Evolutionary conservation across 2,888 invertebrate species (phyloP).

Genomic region (Leucoma salicis): DNA sequence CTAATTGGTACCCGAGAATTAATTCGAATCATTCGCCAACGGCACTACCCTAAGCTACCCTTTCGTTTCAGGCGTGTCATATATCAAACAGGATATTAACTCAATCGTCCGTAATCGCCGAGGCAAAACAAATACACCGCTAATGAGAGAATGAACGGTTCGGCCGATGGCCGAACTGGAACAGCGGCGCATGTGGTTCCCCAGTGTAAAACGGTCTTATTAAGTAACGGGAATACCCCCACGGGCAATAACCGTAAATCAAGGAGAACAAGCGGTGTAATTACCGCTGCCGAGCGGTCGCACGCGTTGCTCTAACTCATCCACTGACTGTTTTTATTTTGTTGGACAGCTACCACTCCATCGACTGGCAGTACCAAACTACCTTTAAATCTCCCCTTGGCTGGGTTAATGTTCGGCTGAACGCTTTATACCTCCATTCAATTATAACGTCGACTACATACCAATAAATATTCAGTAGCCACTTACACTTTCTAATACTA

Average conservation of each 20-base stretch:
- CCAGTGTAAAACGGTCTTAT: slow-evolving; percentile 80
- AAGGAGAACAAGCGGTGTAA: slow-evolving; percentile 83
- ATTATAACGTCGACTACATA: slow-evolving; percentile 55
- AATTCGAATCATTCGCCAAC: slow-evolving; percentile 45
- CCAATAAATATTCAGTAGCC: slow-evolving; percentile 38
- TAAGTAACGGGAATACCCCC: slow-evolving; percentile 81
- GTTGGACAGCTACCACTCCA: slow-evolving; percentile 75
- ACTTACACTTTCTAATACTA: slow-evolving; percentile 24
- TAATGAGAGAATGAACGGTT: slow-evolving; percentile 76
- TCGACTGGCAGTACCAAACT: slow-evolving; percentile 73
- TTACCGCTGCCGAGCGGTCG: slow-evolving; percentile 80
- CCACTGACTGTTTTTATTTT: slow-evolving; percentile 79
- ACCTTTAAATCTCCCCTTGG: slow-evolving; percentile 76
- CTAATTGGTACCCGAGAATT: slow-evolving; percentile 41
- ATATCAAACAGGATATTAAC: slow-evolving; percentile 73
- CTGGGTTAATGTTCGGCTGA: slow-evolving; percentile 71
- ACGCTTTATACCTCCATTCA: slow-evolving; percentile 69
- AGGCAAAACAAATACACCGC: slow-evolving; percentile 74
- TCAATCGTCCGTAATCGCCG: slow-evolving; percentile 70
- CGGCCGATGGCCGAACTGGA: slow-evolving; percentile 49
- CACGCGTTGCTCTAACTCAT: slow-evolving; percentile 78
- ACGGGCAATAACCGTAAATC: slow-evolving; percentile 83
- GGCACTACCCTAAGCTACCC: slow-evolving; percentile 47
- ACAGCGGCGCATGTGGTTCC: slow-evolving; percentile 72
- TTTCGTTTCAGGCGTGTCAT: slow-evolving; percentile 61